Evolutionary conservation across 2,888 invertebrate species (phyloP).

Genomic region (Noctua janthina): DNA sequence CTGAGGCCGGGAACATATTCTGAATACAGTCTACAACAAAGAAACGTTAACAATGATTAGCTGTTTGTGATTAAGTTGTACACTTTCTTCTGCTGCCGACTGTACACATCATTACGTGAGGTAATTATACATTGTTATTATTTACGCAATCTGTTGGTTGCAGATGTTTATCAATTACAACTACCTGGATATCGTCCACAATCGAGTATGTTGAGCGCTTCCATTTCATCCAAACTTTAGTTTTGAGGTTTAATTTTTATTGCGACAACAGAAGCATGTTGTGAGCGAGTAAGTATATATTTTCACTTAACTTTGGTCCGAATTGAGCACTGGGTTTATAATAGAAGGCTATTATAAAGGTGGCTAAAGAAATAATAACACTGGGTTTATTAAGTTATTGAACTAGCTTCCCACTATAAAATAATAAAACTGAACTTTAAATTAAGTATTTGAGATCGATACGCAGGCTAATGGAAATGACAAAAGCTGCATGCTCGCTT

Average conservation of each 20-base stretch:
- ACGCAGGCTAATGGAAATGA: constrained; percentile 35
- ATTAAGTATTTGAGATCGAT: constrained; percentile 58
- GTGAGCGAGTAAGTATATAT: constrained; percentile 48
- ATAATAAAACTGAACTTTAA: constrained; percentile 55
- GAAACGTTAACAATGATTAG: constrained; percentile 6
- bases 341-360: constrained; percentile 34
- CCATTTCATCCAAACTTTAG: constrained; percentile 29
- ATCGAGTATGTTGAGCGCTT: constrained; percentile 49
- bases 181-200: constrained; percentile 26
- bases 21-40: constrained; percentile 39
- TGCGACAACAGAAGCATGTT: constrained; percentile 30
- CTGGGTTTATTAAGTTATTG: constrained; percentile 43
- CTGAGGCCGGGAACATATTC: neutral
- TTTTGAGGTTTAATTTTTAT: constrained; percentile 56
- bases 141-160: constrained; percentile 37
- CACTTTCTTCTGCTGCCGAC: constrained; percentile 31
- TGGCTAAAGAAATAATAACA: constrained; percentile 58
- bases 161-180: constrained; percentile 46
- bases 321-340: constrained; percentile 59
- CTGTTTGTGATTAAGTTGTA: constrained; percentile 3
- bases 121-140: constrained; percentile 29
- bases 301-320: constrained; percentile 64
- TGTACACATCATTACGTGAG: constrained; percentile 24
- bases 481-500: constrained; percentile 54
- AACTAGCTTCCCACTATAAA: constrained; percentile 50